Conservation (phyloP, 1,140 invertebrate species). For the Gonatopus flavifemur region DNA sequence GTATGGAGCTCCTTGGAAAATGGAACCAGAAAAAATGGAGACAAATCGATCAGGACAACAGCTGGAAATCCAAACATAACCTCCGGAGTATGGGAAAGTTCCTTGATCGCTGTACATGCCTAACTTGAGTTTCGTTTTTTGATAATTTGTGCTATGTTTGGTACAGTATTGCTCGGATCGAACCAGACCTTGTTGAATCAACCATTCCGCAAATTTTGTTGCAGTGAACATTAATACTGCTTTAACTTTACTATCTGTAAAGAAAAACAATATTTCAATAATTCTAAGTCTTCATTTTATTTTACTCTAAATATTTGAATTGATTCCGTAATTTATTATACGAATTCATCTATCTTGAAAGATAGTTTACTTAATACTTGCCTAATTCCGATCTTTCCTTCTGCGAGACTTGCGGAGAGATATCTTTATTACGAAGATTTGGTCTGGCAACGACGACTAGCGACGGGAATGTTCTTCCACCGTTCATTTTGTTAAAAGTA, state of each 20-base stretch:
- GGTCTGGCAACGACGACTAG: conserved; percentile 79
- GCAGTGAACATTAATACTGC: conserved; percentile 74
- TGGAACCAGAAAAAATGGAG: conserved; percentile 82
- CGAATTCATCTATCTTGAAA: neutral
- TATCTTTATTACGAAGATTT: conserved; percentile 70
- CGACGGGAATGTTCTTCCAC: conserved; percentile 80
- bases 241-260: conserved; percentile 70
- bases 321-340: neutral
- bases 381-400: conserved; percentile 58
- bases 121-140: conserved; percentile 69
- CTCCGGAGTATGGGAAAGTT: conserved; percentile 82
- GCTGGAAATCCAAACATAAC: conserved; percentile 86
- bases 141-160: conserved; percentile 58
- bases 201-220: conserved; percentile 84
- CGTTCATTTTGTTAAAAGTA: conserved; percentile 76
- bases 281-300: conserved; percentile 1
- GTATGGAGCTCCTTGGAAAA: conserved; percentile 82
- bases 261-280: too few relatives aligned
- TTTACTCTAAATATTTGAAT: neutral
- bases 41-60: conserved; percentile 81
- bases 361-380: conserved; percentile 22
- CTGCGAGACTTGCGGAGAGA: conserved; percentile 38
- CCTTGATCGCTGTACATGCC: conserved; percentile 81
- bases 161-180: conserved; percentile 75
- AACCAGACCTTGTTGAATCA: conserved; percentile 81